These are phyloP conservation scores for Brachyhypopomus occidentalis DNA, from an alignment of 2,113 vertebrate species.

Conservation along the genomic window DNA sequence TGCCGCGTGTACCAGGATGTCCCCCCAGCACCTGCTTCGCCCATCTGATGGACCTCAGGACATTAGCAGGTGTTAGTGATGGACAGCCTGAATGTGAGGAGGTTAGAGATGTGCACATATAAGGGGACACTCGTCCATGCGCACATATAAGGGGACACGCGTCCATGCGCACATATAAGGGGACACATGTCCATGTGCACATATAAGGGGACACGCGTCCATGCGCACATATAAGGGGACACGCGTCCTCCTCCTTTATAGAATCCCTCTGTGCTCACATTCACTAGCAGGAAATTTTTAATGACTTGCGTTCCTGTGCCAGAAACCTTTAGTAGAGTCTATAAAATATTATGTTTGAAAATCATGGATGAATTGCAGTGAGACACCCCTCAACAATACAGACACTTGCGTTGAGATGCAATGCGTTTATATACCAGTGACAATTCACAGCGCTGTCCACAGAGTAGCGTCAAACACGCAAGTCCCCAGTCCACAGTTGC, in stretches of 20 bases:
- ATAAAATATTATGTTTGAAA: not conserved
- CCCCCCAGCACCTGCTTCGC: too few species aligned
- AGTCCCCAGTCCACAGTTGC: not conserved
- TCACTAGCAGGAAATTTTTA: not conserved
- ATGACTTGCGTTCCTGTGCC: not conserved
- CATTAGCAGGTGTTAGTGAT: slow-evolving; percentile 10
- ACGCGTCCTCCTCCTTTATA: slow-evolving; percentile 32
- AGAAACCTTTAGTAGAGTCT: not conserved
- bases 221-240: too few species aligned
- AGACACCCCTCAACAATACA: not conserved
- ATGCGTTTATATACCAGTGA: not conserved
- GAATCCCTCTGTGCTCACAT: slow-evolving; percentile 6
- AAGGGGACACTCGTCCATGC: too few species aligned
- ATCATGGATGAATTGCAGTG: not conserved
- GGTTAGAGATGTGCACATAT: slow-evolving; percentile 11
- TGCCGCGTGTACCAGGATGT: too few species aligned
- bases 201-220: slow-evolving; percentile 16
- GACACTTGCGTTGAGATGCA: not conserved
- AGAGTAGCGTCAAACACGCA: not conserved
- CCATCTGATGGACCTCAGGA: slow-evolving; percentile 16
- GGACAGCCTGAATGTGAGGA: slow-evolving; percentile 22
- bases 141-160: slow-evolving; percentile 13
- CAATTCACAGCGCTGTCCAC: not conserved
- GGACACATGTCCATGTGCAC: too few species aligned
- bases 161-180: slow-evolving; percentile 3